Evolutionary conservation across 2,888 invertebrate genomes (phyloP).

Genomic region (Pantelozetes paolii): DNA sequence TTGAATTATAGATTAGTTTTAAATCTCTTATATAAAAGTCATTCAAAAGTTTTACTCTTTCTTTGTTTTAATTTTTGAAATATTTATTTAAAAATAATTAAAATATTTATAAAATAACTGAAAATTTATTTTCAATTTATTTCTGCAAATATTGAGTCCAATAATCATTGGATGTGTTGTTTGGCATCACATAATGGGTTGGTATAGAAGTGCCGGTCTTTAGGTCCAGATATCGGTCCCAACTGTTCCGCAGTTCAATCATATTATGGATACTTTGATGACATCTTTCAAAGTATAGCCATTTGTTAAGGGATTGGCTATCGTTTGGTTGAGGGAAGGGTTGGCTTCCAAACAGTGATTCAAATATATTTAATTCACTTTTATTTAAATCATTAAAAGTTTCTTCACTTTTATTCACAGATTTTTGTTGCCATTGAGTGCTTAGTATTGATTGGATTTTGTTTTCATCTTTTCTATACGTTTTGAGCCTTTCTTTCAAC

Average conservation of each 20-base stretch:
- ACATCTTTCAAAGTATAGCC: constrained; percentile 9
- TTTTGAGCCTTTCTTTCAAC: constrained; percentile 15
- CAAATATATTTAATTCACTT: background rate
- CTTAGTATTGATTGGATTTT: background rate
- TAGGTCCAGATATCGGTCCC: background rate
- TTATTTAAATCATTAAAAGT: background rate
- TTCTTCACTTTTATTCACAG: background rate
- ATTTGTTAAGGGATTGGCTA: background rate
- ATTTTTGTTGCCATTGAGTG: background rate
- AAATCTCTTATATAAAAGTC: too few species aligned
- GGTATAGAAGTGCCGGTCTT: background rate
- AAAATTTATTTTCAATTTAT: background rate
- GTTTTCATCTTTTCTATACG: background rate
- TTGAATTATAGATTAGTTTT: too few species aligned
- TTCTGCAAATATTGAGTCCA: constrained; percentile 29
- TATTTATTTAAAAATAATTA: too few species aligned
- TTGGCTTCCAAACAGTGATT: constrained; percentile 15
- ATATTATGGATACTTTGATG: constrained; percentile 23
- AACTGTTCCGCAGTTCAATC: constrained; percentile 3
- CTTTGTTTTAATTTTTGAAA: too few species aligned
- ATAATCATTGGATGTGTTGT: background rate
- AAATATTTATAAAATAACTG: too few species aligned
- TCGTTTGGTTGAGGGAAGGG: constrained; percentile 2
- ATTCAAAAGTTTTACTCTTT: too few species aligned
- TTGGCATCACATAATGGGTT: constrained; percentile 8